Base-by-base conservation (phyloP, 2,888 invertebrate genomes). In the Bedellia somnulentella region DNA sequence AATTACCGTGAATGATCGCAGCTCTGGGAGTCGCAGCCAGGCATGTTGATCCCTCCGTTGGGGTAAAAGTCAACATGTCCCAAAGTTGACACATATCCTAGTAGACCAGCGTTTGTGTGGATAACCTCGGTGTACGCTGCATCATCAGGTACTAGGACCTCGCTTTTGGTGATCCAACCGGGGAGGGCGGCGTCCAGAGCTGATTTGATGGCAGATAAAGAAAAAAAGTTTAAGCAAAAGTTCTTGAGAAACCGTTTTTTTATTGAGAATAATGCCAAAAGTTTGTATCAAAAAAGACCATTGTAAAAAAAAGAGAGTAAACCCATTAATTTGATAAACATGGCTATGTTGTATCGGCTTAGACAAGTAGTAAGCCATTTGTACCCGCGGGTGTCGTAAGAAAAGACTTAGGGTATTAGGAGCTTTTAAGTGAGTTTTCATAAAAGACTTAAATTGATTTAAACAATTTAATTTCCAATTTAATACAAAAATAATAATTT, bases 31-130 rank as follows among this genome's bases (percentile, higher is more conserved):
- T 27, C 10, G 16, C 56, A 57, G 1, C 57, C 57, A 0, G 56
- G 48, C 57, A 54, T 54, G 15, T 31, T 29, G 0, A 37, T 16
- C 0, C 57, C 57, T 0, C 56, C 55, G 23, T 57, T 57, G 3
- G 58, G 58, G n/a, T 58, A 58, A 38, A 58, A 56, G 40, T 57
- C 57, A 0, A 35, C 51, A 1, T 54, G 38, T 0, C 46, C 58
- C 4, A 59, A 30, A 0, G 47, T 27, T 0, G 30, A 12, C 0
- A 49, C 0, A 26, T 46, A 55, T 0, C 57, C 60, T 1, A 44
- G 29, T 0, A 45, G 4, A 0, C 56, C 57, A 1, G 45, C 47
- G 34, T 54, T 54, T 0, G 58, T 57, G 36, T 57, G 58, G 3
- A 59, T 55, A 5, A 48, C 47, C 16, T 59, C 58, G 0, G 56